Percentiles rank a stretch among this genome's conserved stretches.
Evolutionary conservation across 2,797 vertebrate genomes (phyloP).

Genomic region (Craterocephalus amniculus): DNA sequence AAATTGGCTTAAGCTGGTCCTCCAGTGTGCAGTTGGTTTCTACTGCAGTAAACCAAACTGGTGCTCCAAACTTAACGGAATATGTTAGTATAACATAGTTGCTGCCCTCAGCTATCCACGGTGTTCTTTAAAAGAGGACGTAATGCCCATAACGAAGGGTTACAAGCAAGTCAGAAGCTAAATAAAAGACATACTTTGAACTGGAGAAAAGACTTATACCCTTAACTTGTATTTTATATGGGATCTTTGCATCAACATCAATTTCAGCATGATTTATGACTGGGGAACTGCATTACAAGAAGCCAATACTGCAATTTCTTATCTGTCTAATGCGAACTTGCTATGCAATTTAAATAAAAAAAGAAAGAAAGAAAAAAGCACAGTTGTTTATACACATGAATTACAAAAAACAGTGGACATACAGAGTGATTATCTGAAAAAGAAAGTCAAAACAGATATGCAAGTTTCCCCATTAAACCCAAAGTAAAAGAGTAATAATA

Average conservation of each 20-base stretch:
- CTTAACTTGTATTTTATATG: constrained; percentile 56
- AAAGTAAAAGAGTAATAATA: constrained; percentile 49
- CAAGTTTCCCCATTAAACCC: constrained; percentile 52
- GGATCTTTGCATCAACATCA: constrained; percentile 55
- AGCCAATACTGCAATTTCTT: constrained; percentile 80
- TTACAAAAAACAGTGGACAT: constrained; percentile 51
- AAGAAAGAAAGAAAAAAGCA: constrained; percentile 59
- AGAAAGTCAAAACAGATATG: constrained; percentile 55
- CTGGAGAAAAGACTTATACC: constrained; percentile 24
- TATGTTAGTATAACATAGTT: neutral
- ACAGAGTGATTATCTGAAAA: constrained; percentile 19
- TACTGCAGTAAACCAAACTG: constrained; percentile 3
- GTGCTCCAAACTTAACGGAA: neutral
- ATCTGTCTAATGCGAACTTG: neutral
- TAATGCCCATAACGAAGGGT: neutral
- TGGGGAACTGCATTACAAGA: constrained; percentile 59
- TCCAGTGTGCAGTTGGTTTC: constrained; percentile 38
- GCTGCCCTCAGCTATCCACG: neutral
- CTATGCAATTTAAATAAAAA: constrained; percentile 2
- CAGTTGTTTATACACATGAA: constrained; percentile 68
- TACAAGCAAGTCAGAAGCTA: constrained; percentile 22
- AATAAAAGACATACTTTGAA: constrained; percentile 27
- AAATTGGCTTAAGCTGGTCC: constrained; percentile 9
- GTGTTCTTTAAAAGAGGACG: constrained; percentile 7
- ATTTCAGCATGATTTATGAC: constrained; percentile 61